phyloP scores from a whole-genome alignment of 2,888 invertebrate genomes.

The Lithophane leautieri region DNA sequence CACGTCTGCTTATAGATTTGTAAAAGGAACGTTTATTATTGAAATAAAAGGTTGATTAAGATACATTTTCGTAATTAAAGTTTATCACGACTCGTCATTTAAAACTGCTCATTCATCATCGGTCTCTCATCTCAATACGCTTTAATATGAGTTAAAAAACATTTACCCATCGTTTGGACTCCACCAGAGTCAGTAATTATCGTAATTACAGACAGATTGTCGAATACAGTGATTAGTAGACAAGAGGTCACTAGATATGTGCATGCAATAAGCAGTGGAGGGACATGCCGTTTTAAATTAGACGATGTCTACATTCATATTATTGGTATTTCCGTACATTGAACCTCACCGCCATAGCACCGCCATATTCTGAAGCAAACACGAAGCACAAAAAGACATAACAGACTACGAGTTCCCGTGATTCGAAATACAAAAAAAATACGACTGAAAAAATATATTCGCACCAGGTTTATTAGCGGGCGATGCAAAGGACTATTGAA shows the following conservation, averaged over 20 bases:
- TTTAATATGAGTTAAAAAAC: neutral
- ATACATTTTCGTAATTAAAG: neutral
- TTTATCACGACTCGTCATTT: neutral
- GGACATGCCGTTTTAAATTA: neutral
- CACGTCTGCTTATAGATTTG: neutral
- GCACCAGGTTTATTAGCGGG: constrained; percentile 10
- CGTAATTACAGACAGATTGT: too few relatives aligned
- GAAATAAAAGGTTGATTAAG: neutral
- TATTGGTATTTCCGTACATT: neutral
- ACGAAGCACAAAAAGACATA: neutral
- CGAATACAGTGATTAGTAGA: neutral
- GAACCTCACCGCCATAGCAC: neutral
- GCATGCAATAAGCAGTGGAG: neutral
- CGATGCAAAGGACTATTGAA: constrained; percentile 13
- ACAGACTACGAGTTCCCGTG: neutral
- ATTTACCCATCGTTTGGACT: neutral
- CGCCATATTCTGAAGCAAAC: constrained; percentile 1
- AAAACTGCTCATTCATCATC: neutral
- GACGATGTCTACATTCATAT: neutral
- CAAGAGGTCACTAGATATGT: neutral
- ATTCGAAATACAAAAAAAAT: constrained; percentile 25
- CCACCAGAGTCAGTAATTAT: neutral
- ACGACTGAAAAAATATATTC: constrained; percentile 27
- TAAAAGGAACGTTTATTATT: neutral
- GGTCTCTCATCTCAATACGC: neutral